Base-by-base conservation (phyloP, 2,888 invertebrate species). In the Clostera curtula region DNA sequence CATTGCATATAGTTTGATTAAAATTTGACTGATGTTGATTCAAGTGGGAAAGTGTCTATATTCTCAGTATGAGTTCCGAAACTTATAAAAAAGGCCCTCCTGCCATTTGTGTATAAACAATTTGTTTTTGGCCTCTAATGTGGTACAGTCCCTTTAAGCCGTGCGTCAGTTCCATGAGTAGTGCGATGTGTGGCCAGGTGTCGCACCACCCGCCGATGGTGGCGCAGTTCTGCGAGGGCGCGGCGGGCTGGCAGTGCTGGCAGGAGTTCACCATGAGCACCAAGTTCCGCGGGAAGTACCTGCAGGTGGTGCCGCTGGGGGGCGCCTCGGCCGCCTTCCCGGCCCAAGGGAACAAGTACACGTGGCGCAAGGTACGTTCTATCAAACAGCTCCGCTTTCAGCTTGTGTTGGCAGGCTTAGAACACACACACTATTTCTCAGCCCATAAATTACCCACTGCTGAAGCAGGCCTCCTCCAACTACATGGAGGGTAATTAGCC, bases 221-320 rank as follows among this genome's bases (percentile, higher is more conserved):
- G 43, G 98, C 99, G 16, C 93, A 97, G 71, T 92, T 91, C 80
- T 95, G 96, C 66, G 97, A 98, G 75, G 97, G 97, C 7, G 79
- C 84, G 40, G 83, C 86, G 31, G 89, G 89, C 19, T 99, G 99
- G 99, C 88, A 87, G 44, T 93, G 94, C 72, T 98, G 96, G 96
- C 98, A 99, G 80, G 99, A 99, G 84, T 98, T 99, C 84, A 96
- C 97, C 22, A 98, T 99, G 97, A 95, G 97, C 34, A 97, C 96
- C 62, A 98, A 98, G 85, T 99, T 99, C 82, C 89, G 99, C 37
- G 99, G 99, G 46, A 98, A 98, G 86, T 99, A 98, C 83, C 89
- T 99, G 38, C 95, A 96, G 86, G 88, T 93, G 37, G 88, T 92
- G 55, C 93, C 93, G 25, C 79, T 93, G 48, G 93, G 93, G 26